A percentile compares a stretch with the other conserved stretches of the same genome.
Conservation (phyloP, 2,888 invertebrate species). For the Scaptodrosophila latifasciaeformis region DNA sequence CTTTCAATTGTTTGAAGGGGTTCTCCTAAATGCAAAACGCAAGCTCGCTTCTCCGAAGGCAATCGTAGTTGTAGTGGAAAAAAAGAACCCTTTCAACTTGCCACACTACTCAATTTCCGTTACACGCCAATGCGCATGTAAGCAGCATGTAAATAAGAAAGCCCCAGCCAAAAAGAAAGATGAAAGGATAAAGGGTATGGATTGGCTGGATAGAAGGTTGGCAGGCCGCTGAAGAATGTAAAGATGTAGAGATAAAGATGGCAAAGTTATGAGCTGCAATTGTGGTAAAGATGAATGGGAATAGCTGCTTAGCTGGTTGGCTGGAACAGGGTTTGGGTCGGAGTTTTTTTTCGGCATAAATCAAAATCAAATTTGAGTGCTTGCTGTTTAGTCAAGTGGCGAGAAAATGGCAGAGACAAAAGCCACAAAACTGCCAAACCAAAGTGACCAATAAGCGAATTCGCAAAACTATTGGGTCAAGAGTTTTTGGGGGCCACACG, state of each 20-base stretch:
- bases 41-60: background rate
- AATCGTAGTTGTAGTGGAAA: background rate
- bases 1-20: conserved; percentile 37
- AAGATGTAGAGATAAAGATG: conserved; percentile 36
- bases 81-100: conserved; percentile 31
- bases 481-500: conserved; percentile 36
- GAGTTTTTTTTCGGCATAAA: conserved; percentile 39
- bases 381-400: conserved; percentile 61
- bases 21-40: conserved; percentile 10
- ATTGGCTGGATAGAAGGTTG: too few relatives aligned
- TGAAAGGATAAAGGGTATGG: too few relatives aligned
- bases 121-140: conserved; percentile 62
- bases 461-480: too few relatives aligned
- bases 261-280: conserved; percentile 58
- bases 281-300: conserved; percentile 11
- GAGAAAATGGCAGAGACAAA: conserved; percentile 26
- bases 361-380: conserved; percentile 57
- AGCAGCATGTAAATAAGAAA: conserved; percentile 56
- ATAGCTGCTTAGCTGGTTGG: background rate
- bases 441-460: conserved; percentile 62
- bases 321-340: conserved; percentile 12
- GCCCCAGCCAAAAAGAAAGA: too few relatives aligned
- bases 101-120: conserved; percentile 52
- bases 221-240: too few relatives aligned
- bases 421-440: conserved; percentile 34